phyloP scores from a whole-genome alignment of 2,888 invertebrate genomes.

The Epinotia bilunana region DNA sequence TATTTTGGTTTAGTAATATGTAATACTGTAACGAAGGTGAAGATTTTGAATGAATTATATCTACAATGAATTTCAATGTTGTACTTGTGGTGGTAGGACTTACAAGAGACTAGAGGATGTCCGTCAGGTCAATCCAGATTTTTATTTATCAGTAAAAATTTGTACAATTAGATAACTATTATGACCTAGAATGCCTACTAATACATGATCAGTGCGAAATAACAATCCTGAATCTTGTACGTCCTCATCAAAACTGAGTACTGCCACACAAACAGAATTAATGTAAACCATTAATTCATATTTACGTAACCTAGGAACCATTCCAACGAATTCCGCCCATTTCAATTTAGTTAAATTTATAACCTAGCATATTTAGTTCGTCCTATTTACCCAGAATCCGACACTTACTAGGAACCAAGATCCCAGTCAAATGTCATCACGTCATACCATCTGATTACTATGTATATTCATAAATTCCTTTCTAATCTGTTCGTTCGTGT shows the following conservation, averaged over 20 bases:
- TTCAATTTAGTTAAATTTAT: not conserved
- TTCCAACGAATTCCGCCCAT: not conserved
- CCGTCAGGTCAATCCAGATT: not conserved
- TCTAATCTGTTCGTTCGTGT: not conserved
- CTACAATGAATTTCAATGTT: too few species aligned
- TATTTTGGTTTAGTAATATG: too few species aligned
- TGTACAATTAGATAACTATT: too few species aligned
- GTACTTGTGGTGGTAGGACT: too few species aligned
- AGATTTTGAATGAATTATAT: too few species aligned
- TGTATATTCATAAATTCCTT: not conserved
- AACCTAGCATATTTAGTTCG: slow-evolving; percentile 16
- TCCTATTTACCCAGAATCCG: slow-evolving; percentile 14
- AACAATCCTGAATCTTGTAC: not conserved
- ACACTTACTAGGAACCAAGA: slow-evolving; percentile 16
- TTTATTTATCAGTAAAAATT: not conserved
- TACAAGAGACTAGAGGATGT: not conserved
- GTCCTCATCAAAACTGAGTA: not conserved
- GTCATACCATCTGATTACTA: slow-evolving; percentile 22
- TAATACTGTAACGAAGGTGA: too few species aligned
- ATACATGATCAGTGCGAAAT: not conserved
- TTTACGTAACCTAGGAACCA: not conserved
- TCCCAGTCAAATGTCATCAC: slow-evolving; percentile 31
- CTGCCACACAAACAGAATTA: slow-evolving; percentile 1
- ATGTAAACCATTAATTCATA: not conserved
- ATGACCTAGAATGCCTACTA: too few species aligned